Conservation (phyloP, 1,140 invertebrate species). For the Brachionus koreanus region DNA sequence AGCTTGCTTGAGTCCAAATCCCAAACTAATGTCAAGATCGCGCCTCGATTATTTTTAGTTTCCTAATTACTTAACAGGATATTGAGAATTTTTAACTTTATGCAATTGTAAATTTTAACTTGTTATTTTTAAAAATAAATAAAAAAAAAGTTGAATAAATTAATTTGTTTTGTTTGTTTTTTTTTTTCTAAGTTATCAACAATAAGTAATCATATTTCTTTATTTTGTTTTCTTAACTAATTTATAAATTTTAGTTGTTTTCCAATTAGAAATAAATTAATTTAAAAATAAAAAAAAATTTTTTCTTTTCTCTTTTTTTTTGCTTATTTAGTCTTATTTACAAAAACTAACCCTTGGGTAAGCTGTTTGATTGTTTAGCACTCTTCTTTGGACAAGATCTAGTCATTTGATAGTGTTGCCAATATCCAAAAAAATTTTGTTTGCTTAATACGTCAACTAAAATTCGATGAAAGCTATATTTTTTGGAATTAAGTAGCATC, state of each 20-base stretch:
- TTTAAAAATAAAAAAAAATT: background rate
- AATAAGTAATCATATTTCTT: background rate
- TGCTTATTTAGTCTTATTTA: too few species aligned
- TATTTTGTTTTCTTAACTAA: background rate
- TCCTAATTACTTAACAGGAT: background rate
- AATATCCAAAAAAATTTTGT: too few species aligned
- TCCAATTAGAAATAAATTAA: constrained; percentile 14
- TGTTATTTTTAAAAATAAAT: background rate
- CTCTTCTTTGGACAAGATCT: too few species aligned
- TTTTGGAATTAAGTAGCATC: too few species aligned
- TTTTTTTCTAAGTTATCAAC: background rate
- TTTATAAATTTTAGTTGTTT: background rate
- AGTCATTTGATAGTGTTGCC: too few species aligned
- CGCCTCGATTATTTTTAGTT: background rate
- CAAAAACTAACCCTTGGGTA: too few species aligned
- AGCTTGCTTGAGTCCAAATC: background rate
- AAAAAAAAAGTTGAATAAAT: background rate
- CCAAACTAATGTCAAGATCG: background rate
- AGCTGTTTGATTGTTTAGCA: too few species aligned
- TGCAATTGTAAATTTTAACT: background rate
- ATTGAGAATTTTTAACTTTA: background rate
- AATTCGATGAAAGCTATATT: too few species aligned
- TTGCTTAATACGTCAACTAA: too few species aligned
- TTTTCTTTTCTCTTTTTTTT: background rate
- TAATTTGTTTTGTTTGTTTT: background rate